phyloP scores from a whole-genome alignment of 2,113 vertebrate species.

The Labeo catla region DNA sequence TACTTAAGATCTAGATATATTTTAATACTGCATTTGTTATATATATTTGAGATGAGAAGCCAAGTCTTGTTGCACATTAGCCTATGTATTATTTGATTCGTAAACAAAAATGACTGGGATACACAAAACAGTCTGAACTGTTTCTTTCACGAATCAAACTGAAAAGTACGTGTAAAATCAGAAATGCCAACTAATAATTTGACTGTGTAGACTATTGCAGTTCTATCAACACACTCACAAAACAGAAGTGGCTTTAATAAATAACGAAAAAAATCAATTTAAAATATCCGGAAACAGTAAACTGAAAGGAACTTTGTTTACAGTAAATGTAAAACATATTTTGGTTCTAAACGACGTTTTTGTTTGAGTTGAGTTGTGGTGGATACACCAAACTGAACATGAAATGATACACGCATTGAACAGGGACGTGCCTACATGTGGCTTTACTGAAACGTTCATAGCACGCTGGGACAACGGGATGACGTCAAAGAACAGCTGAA shows the following conservation, averaged over 20 bases:
- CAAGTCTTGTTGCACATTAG: too few species aligned
- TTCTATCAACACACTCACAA: too few species aligned
- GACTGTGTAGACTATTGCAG: too few species aligned
- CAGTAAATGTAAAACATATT: background rate
- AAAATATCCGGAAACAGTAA: too few species aligned
- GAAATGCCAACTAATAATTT: background rate
- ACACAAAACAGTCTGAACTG: too few species aligned
- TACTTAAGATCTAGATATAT: too few species aligned
- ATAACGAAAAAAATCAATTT: too few species aligned
- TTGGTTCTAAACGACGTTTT: background rate
- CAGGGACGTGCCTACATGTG: background rate
- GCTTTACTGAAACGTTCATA: background rate
- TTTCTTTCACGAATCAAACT: background rate
- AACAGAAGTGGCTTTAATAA: too few species aligned
- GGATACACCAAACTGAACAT: background rate
- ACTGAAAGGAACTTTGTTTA: too few species aligned
- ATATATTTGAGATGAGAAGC: too few species aligned
- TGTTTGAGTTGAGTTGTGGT: background rate
- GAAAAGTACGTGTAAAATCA: background rate
- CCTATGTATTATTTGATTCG: background rate
- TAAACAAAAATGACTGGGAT: background rate
- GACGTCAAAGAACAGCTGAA: background rate
- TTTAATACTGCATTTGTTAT: too few species aligned
- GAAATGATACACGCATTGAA: background rate
- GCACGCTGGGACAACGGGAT: background rate